phyloP scores from a whole-genome alignment of 2,113 vertebrate genomes.

The Pelecanoides urinatrix region DNA sequence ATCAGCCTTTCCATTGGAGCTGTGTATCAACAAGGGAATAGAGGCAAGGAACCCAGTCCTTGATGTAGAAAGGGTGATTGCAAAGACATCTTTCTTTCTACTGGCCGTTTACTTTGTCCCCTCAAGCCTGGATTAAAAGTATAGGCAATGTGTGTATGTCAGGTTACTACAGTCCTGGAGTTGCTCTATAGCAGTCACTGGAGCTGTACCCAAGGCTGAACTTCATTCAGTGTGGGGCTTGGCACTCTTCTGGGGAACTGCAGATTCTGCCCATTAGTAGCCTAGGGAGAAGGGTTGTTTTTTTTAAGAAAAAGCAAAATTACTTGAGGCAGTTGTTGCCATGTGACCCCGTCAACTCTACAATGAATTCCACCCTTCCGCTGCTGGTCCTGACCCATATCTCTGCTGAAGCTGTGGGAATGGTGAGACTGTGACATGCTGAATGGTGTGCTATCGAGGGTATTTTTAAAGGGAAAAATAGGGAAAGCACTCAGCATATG shows the following conservation, averaged over 20 bases:
- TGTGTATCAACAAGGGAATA: background rate
- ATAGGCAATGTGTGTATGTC: background rate
- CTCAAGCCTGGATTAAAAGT: background rate
- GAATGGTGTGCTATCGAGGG: constrained; percentile 1
- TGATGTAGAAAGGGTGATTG: background rate
- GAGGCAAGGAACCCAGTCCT: background rate
- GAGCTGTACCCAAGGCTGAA: background rate
- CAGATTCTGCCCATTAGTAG: background rate
- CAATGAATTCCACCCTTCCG: background rate
- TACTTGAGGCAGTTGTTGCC: constrained; percentile 11
- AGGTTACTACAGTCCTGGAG: background rate
- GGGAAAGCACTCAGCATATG: background rate
- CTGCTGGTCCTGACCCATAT: constrained; percentile 3
- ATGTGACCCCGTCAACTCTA: background rate
- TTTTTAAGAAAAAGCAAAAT: background rate
- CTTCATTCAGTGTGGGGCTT: background rate
- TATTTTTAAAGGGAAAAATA: constrained; percentile 21
- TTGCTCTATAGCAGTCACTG: background rate
- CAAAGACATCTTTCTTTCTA: constrained; percentile 11
- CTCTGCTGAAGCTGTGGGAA: constrained; percentile 15
- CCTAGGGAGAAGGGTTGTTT: background rate
- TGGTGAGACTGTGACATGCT: constrained; percentile 38
- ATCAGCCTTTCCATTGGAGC: constrained; percentile 11
- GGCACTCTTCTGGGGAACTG: background rate
- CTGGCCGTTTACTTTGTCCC: background rate